Evolutionary conservation across 2,113 vertebrate genomes (phyloP), one percentile per base, ranked within the genome.

Genomic region (Microcebus griseorufus): DNA sequence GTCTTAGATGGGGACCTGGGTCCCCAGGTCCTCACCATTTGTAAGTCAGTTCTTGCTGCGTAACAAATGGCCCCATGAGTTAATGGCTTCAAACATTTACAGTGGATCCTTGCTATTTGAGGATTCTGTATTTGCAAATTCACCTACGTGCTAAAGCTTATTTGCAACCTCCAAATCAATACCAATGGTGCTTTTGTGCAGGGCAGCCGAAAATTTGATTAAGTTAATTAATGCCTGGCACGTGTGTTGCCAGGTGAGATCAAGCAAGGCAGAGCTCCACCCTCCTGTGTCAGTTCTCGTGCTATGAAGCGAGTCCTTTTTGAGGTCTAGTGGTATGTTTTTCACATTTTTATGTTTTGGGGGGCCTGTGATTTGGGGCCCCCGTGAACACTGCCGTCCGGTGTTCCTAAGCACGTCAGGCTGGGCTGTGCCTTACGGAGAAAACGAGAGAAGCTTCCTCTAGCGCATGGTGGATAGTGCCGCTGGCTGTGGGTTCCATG

Each of bases 381-480:
- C 20, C 20, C 67, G n/a, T 9, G 48, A 73, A 27, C 32, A 22
- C 20, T 48, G 20, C n/a, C 27, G 8, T 60, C 22, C 6, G 1
- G 18, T 27, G 48, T 69, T 42, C 53, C 34, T 42, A 20, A 67
- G 13, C 0, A 0, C 22, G 1, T n/a, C 27, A 64, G 60, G 29
- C 39, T 16, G 1, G 0, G 6, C 13, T 9, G 27, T 29, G 18
- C 22, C 60, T 58, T 20, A 16, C 0, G 0, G 84, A 79, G 70
- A 34, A 72, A 58, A 27, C 5, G 4, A 29, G 37, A 34, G 51
- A 7, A 64, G n/a, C n/a, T 37, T 34, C 9, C 14, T n/a, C 1
- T 11, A 14, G 32, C 4, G 9, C 2, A 0, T 4, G 16, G 4
- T 1, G 2, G 1, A 27, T 0, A 37, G 37, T 9, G 9, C 37